Conservation (phyloP, 1,140 invertebrate genomes). For the Phymorhynchus buccinoides region DNA sequence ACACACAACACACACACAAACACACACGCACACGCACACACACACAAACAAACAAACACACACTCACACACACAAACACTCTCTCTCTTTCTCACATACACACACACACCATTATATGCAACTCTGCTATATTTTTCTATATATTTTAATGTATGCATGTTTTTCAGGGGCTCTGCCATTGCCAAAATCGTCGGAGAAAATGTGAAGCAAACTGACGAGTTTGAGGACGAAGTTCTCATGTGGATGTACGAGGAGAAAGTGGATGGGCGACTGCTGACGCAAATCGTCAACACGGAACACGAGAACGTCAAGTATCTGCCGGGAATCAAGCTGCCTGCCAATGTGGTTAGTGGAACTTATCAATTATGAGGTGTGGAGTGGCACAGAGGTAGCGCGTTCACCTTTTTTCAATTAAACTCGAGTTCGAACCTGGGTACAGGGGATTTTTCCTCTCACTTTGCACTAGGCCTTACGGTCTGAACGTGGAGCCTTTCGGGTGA, state of each 20-base stretch:
- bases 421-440: too few species aligned
- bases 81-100: too few species aligned
- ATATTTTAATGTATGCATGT: background rate
- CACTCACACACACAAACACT: too few species aligned
- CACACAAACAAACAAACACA: background rate
- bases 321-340: conserved; percentile 89
- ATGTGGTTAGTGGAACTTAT: conserved; percentile 74
- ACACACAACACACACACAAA: conserved; percentile 4
- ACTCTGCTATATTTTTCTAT: too few species aligned
- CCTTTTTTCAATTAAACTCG: too few species aligned
- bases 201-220: conserved; percentile 77
- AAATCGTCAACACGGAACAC: conserved; percentile 98
- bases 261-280: conserved; percentile 94
- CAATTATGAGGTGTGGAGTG: too few species aligned
- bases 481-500: too few species aligned
- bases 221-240: conserved; percentile 83
- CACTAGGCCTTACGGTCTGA: too few species aligned
- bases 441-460: too few species aligned
- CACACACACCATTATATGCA: too few species aligned
- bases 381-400: too few species aligned
- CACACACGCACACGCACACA: conserved; percentile 19
- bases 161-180: conserved; percentile 95
- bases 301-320: conserved; percentile 99
- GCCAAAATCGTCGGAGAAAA: conserved; percentile 97
- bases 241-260: conserved; percentile 98